These are phyloP conservation scores for Ptyas mucosa DNA, from an alignment of 2,113 vertebrate species.

Conservation along the genomic window DNA sequence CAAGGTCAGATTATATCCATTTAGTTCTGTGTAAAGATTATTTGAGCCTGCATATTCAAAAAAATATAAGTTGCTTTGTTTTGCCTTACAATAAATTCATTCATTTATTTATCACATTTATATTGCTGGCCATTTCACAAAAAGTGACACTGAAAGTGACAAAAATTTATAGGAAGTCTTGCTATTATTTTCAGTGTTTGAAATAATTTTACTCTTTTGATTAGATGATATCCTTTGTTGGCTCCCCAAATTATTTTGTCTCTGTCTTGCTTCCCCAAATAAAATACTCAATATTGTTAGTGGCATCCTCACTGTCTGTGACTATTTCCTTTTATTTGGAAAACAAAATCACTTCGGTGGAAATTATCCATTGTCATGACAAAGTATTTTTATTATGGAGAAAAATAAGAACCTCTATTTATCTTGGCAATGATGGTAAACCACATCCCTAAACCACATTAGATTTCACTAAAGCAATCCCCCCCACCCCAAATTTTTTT, in stretches of 20 bases:
- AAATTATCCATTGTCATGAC: background rate
- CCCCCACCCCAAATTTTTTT: too few species aligned
- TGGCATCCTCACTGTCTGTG: background rate
- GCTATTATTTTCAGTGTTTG: background rate
- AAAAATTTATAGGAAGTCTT: background rate
- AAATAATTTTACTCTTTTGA: background rate
- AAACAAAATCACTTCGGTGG: background rate
- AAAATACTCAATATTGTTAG: too few species aligned
- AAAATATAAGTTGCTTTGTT: background rate
- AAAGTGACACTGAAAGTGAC: background rate
- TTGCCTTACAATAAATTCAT: background rate
- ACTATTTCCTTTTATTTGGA: background rate
- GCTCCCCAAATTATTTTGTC: background rate
- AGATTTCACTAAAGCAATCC: background rate
- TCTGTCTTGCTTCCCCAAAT: background rate
- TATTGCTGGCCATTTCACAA: background rate
- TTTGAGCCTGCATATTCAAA: background rate
- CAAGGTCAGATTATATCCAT: background rate
- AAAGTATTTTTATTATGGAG: background rate
- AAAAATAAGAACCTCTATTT: background rate
- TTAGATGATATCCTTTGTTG: background rate
- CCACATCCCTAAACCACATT: background rate
- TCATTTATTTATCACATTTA: background rate
- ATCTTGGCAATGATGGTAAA: background rate
- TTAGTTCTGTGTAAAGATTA: background rate